phyloP scores from a whole-genome alignment of 2,113 vertebrate species.

The Syngnathus scovelli region DNA sequence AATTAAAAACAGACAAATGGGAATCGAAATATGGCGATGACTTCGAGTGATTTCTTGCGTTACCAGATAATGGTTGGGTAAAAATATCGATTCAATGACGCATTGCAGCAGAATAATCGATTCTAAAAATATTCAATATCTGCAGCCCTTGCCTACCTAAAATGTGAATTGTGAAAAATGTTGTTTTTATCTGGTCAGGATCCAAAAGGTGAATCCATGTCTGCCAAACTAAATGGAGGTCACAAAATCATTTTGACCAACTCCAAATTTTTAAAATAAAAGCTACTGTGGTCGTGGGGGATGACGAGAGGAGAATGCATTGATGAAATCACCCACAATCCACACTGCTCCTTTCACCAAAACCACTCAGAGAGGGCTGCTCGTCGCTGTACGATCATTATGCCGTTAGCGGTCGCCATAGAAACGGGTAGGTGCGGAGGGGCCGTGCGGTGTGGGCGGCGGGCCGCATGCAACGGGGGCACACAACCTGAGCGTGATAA shows the following conservation, averaged over 20 bases:
- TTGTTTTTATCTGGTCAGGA: too few relatives aligned
- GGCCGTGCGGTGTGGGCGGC: slow-evolving; percentile 53
- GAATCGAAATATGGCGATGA: too few relatives aligned
- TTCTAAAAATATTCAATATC: too few relatives aligned
- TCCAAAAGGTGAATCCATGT: too few relatives aligned
- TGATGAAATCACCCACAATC: slow-evolving; percentile 41
- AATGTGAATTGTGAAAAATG: too few relatives aligned
- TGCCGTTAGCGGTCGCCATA: slow-evolving; percentile 54
- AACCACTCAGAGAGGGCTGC: slow-evolving; percentile 43
- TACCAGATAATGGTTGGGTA: too few relatives aligned
- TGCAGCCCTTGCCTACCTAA: too few relatives aligned
- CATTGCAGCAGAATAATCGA: too few relatives aligned
- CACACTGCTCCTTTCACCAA: slow-evolving; percentile 35
- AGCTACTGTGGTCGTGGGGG: slow-evolving; percentile 4
- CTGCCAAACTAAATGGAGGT: too few relatives aligned
- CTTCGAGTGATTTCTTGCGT: not conserved
- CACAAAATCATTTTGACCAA: too few relatives aligned
- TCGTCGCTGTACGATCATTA: slow-evolving; percentile 45
- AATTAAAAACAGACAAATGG: not conserved
- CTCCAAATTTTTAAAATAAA: not conserved
- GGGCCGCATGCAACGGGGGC: slow-evolving; percentile 46
- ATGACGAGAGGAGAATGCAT: slow-evolving; percentile 34
- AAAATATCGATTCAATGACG: too few relatives aligned
- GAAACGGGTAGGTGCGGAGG: slow-evolving; percentile 54
- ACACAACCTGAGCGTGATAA: slow-evolving; percentile 45